Base-by-base conservation (phyloP, 2,113 vertebrate genomes). In the Grammomys surdaster region DNA sequence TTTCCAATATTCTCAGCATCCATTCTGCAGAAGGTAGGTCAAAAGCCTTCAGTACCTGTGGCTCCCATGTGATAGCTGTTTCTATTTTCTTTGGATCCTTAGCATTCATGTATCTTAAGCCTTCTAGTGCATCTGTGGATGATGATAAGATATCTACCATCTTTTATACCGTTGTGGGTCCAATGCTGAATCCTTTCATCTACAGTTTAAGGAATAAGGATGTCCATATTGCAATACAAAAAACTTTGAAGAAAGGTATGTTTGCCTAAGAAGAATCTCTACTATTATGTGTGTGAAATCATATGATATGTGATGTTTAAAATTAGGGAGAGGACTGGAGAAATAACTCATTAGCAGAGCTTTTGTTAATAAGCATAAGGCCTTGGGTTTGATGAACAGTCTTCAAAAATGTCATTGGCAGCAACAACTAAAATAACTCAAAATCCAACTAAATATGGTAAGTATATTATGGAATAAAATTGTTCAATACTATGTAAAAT, bases 161-260 rank as follows among this genome's bases (percentile, higher is more conserved):
- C 17, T 95, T 95, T 51, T 91, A 95, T 33, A 95, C 94, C 31
- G 40, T 95, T 72, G 24, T 95, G 24, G 94, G 89, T 0, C 94
- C 94, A 33, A 91, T 91, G 82, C 1, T 95, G 33, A 95, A 95
- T 69, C 94, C 89, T 95, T 80, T 95, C 16, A 91, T 95, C 40
- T 95, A 95, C 17, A 95, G 94, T 63, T 78, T 95, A 84, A 91
- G 89, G 33, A 95, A 91, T 75, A 95, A 95, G 36, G 89, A 95
- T 60, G 63, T 95, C 2, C 94, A 95, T 8, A 40, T 26, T 60
- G 72, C 94, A n/a, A 5, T 91, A 82, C 70, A 51, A 70, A 95
- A 80, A 43, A 87, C 89, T 70, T 60, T 91, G 51, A 87, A 51
- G 5, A 91, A 91, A 63, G 51, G 40, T 2, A 9, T 69, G 10